Base-by-base conservation (phyloP, 2,888 invertebrate genomes). In the Anthophora plumipes region DNA sequence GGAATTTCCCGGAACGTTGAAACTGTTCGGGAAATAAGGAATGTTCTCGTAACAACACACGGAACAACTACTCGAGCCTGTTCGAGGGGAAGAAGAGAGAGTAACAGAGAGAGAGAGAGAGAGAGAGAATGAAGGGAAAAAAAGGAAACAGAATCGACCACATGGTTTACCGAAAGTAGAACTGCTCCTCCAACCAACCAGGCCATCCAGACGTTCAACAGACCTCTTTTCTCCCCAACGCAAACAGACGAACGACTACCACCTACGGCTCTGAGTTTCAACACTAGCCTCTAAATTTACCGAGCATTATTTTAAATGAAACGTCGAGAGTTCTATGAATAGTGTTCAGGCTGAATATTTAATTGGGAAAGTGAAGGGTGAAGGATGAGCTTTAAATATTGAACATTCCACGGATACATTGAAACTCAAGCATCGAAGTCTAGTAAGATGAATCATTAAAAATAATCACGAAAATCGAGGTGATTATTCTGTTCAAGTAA, bases 151-250 rank as follows among this genome's bases (percentile, higher is more conserved):
- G 12, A 11, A 48, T 64, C 54, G 20, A 41, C 54, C 60, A 54
- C 52, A 60, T 54, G 60, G 75, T 22, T 61, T 46, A 41, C 7
- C 22, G n/a, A 60, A 43, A 41, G n/a, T 22, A 37, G 20, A 43
- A 37, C 43, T 37, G 57, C 31, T 59, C 41, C 14, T 31, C 31
- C 31, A 4, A 31, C 31, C 31, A 31, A 14, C 59, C 20, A n/a
- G 14, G 20, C 22, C 12, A 50, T 3, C 25, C 50, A 22, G 14
- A 48, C 55, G 20, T 31, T 54, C 20, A 55, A 71, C 72, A 61
- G 25, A 75, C 37, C 9, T 17, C 39, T 67, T 41, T 31, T 12
- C 63, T n/a, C 12, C 20, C 12, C 22, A 7, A 63, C 22, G 61
- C 46, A 46, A 63, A 63, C 46, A 63, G 11, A 43, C 43, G 17